Evolutionary conservation across 2,113 vertebrate species (phyloP), one percentile per base, ranked within the genome.

Genomic region (Stercorarius parasiticus): DNA sequence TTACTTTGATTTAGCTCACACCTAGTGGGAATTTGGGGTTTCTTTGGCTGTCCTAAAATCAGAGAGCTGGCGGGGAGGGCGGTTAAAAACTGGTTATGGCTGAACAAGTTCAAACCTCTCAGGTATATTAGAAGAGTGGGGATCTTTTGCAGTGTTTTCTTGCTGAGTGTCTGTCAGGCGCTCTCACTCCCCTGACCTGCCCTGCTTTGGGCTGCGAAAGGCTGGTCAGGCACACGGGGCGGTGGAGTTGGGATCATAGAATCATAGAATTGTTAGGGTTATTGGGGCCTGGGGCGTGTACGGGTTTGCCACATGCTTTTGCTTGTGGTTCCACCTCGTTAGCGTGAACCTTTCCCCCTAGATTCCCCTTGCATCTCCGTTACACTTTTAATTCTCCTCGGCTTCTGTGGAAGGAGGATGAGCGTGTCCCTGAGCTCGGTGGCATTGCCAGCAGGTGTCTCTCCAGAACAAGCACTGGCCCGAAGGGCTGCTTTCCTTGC

Each of bases 361-460:
- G 15, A 9, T 42, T 36, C 50, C 21, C 77, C 27, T 32, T 17
- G 10, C 17, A 18, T 32, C 45, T 32, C 81, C 2, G 0, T 34
- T 32, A n/a, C 0, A 3, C 26, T 76, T 71, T 38, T 15, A 45
- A 36, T 58, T 42, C 61, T 34, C 3, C 42, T 40, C 55, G 67
- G 40, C 56, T 66, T 27, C 59, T 4, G 0, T 3, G 61, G 34
- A 36, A 62, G 72, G n/a, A 70, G 79, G 49, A 26, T 5, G 22
- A 77, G 34, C 0, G 0, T 4, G 19, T 36, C 67, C n/a, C 58
- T 2, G 61, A 52, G 67, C 42, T 86, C 6, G 1, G 1, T 2
- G 6, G 29, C 14, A 2, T 25, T 64, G 58, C 90, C 93, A 90
- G 82, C 66, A 93, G 93, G 38, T 91, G 93, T 93, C 96, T 45